Evolutionary conservation across 2,888 invertebrate species (phyloP), one percentile per base, ranked within the genome.

Genomic region (Rhagium mordax): DNA sequence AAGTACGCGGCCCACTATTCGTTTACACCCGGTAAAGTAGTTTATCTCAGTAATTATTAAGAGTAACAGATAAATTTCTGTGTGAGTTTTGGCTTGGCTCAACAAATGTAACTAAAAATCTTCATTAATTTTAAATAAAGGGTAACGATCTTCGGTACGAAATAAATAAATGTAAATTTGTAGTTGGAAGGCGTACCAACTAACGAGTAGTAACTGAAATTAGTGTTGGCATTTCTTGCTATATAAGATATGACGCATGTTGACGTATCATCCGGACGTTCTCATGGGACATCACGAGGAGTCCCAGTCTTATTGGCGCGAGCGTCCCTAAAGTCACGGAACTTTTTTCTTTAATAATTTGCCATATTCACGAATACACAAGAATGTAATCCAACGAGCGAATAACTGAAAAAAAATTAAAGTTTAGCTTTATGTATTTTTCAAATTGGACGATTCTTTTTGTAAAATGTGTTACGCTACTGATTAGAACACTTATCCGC

Each of bases 171-270:
- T 24, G 6, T 24, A 24, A 24, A 59, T 59, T 59, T 29, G 59
- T 29, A 59, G 59, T 59, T 33, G 33, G 33, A 64, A 29, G 49
- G 16, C 59, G 33, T 59, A 49, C 15, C 67, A 68, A 62, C 62
- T 55, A 64, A 49, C 67, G 57, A 68, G 47, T 55, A 62, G 29
- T 62, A 68, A 64, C 60, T 68, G 72, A 72, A 72, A 68, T 72
- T 62, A 62, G 62, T 62, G 62, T 55, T 48, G 72, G 62, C 67
- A 55, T 62, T 62, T 57, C 71, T 74, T 77, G 73, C 74, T 80
- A 78, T 81, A 79, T 80, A 78, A 81, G 82, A 83, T 81, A 72
- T 82, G 81, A 81, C 80, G 80, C 78, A 77, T 77, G 81, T 81
- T 81, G 83, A 81, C 82, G 81, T 79, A 80, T 82, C 81, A 81